Evolutionary conservation across 2,888 invertebrate genomes (phyloP).

Genomic region (Eulithis prunata): DNA sequence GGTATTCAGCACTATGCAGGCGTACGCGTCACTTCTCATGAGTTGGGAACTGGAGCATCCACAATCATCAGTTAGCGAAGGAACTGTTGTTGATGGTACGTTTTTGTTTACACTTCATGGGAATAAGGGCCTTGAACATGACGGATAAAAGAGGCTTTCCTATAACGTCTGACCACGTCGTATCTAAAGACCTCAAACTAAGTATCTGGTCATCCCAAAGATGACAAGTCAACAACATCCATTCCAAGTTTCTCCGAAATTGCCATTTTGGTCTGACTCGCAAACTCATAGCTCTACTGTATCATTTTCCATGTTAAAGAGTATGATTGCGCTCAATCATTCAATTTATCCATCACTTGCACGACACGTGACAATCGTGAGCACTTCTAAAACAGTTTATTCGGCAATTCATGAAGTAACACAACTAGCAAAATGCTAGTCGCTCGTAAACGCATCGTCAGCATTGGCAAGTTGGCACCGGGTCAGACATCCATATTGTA

Average conservation of each 20-base stretch:
- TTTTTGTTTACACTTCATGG: too few relatives aligned
- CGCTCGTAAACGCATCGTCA: conserved; percentile 7
- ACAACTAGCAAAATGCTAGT: conserved; percentile 1
- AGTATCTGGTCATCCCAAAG: too few relatives aligned
- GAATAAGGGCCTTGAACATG: too few relatives aligned
- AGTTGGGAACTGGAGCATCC: too few relatives aligned
- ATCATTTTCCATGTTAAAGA: background rate
- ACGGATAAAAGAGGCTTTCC: too few relatives aligned
- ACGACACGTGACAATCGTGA: background rate
- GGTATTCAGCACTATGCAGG: too few relatives aligned
- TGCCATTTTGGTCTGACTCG: too few relatives aligned
- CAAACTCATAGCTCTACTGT: background rate
- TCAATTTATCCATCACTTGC: background rate
- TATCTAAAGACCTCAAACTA: too few relatives aligned
- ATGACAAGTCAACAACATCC: background rate
- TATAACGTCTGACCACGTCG: too few relatives aligned
- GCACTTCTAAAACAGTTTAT: background rate
- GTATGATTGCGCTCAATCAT: background rate
- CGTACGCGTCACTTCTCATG: too few relatives aligned
- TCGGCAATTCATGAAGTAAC: background rate
- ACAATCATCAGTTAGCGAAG: too few relatives aligned
- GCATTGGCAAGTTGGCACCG: conserved; percentile 13
- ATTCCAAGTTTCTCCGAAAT: background rate
- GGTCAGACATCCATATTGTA: background rate
- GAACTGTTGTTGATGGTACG: too few relatives aligned